A percentile compares a stretch with the other conserved stretches of the same genome.
These are phyloP conservation scores for Blennius ocellaris DNA, from an alignment of 2,113 vertebrate species.

Conservation along the genomic window DNA sequence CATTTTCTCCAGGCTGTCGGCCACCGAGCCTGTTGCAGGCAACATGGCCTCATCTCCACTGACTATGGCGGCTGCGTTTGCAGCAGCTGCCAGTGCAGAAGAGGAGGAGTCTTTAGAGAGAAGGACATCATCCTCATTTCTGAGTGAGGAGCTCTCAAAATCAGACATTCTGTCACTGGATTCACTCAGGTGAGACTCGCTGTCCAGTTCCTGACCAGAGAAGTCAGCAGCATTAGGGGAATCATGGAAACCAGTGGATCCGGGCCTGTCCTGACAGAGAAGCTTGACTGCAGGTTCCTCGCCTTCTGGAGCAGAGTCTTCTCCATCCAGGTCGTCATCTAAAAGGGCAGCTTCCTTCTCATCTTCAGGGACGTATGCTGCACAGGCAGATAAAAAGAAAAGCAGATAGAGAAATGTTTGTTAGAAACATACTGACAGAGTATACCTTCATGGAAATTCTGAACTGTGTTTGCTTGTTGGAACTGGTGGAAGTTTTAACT, in stretches of 20 bases:
- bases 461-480: conserved; percentile 47
- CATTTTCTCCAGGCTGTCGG: conserved; percentile 98
- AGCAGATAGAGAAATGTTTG: conserved; percentile 45
- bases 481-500: conserved; percentile 57
- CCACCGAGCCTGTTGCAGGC: conserved; percentile 77
- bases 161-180: conserved; percentile 97
- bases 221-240: conserved; percentile 92
- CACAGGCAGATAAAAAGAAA: conserved; percentile 74
- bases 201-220: conserved; percentile 98
- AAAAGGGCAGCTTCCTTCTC: conserved; percentile 92
- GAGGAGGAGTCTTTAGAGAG: conserved; percentile 86
- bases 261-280: conserved; percentile 88
- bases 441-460: conserved; percentile 53
- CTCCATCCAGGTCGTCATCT: conserved; percentile 91
- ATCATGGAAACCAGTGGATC: conserved; percentile 90
- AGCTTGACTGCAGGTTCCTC: conserved; percentile 93
- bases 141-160: conserved; percentile 94
- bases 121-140: conserved; percentile 93
- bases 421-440: conserved; percentile 52
- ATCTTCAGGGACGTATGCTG: conserved; percentile 96
- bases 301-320: conserved; percentile 87
- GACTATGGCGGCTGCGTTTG: conserved; percentile 45
- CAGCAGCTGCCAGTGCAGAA: conserved; percentile 64
- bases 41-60: conserved; percentile 85
- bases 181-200: conserved; percentile 97